Conservation (phyloP, 2,888 invertebrate species). For the Eristalis pertinax region DNA sequence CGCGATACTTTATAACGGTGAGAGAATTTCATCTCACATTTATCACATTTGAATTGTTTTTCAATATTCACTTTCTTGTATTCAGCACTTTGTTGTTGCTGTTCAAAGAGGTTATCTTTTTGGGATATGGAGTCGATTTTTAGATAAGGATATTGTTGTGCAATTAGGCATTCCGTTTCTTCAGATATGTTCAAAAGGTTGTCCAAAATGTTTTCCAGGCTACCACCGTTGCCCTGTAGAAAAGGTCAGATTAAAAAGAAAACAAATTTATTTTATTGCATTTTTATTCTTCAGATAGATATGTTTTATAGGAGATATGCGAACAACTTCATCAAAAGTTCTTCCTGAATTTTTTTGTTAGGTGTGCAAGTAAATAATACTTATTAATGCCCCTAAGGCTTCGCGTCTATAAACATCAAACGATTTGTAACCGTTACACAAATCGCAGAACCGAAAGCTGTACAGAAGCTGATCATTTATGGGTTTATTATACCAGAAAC, state of each 20-base stretch:
- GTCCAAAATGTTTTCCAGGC: slow-evolving; percentile 47
- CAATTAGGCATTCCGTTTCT: slow-evolving; percentile 50
- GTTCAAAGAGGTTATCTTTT: slow-evolving; percentile 14
- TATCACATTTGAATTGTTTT: slow-evolving; percentile 48
- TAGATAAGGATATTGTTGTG: slow-evolving; percentile 49
- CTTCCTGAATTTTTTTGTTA: too few species aligned
- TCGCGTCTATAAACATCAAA: too few species aligned
- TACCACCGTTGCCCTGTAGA: slow-evolving; percentile 19
- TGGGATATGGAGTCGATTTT: slow-evolving; percentile 37
- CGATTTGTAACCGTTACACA: too few species aligned
- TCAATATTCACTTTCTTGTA: neutral
- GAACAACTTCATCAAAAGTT: too few species aligned
- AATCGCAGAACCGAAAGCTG: neutral
- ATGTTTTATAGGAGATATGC: too few species aligned
- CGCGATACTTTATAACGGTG: slow-evolving; percentile 46
- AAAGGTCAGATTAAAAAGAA: neutral
- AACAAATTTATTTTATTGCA: neutral
- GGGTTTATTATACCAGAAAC: neutral
- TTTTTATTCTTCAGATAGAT: too few species aligned
- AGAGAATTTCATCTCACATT: slow-evolving; percentile 49
- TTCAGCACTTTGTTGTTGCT: neutral
- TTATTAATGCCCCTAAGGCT: too few species aligned
- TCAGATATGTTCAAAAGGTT: slow-evolving; percentile 52
- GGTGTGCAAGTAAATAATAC: too few species aligned
- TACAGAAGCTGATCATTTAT: neutral